phyloP scores from a whole-genome alignment of 2,797 vertebrate genomes.

The Squalus acanthias region DNA sequence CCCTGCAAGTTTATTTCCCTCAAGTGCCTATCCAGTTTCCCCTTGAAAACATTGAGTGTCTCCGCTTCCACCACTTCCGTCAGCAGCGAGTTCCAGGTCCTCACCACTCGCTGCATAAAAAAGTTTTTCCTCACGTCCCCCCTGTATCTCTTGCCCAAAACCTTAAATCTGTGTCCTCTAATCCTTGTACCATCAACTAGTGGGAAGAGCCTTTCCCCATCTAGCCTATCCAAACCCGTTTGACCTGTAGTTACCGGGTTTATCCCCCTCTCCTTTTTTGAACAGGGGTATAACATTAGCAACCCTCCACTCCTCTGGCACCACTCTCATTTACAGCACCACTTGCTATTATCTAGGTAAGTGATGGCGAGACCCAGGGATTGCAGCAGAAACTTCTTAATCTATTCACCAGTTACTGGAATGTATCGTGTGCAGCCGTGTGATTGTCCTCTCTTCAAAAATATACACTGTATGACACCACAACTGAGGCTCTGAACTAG shows the following conservation, averaged over 20 bases:
- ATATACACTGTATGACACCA: not conserved
- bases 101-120: too few species aligned
- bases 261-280: not conserved
- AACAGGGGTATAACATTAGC: not conserved
- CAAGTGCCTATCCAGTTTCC: too few species aligned
- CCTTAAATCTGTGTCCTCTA: too few species aligned
- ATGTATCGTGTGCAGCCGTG: not conserved
- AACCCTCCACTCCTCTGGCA: not conserved
- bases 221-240: too few species aligned
- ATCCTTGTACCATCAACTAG: too few species aligned
- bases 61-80: too few species aligned
- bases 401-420: not conserved
- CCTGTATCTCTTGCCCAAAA: too few species aligned
- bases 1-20: too few species aligned
- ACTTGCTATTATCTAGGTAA: not conserved
- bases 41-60: too few species aligned
- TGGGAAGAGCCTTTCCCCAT: too few species aligned
- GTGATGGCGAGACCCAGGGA: not conserved
- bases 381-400: not conserved
- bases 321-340: not conserved
- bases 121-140: too few species aligned
- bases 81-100: too few species aligned
- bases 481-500: not conserved
- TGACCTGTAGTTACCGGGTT: not conserved
- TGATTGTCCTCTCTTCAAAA: not conserved